phyloP scores from a whole-genome alignment of 2,888 invertebrate genomes.

The Elmis aenea region DNA sequence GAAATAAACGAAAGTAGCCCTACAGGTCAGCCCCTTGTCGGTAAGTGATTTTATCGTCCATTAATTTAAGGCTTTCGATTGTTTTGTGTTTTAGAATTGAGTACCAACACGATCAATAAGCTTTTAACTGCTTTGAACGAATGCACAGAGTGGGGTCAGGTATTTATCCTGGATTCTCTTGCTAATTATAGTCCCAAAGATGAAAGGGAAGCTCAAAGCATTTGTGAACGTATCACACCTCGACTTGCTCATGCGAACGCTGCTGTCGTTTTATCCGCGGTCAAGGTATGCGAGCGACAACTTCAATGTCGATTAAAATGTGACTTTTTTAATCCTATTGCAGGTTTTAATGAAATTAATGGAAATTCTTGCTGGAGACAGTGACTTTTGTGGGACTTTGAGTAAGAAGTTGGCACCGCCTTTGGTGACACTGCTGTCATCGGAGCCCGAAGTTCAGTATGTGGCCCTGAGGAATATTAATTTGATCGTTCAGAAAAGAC shows the following conservation, averaged over 20 bases:
- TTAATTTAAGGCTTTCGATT: not conserved
- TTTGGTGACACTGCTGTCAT: slow-evolving; percentile 91
- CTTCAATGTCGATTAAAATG: not conserved
- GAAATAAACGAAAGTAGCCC: slow-evolving; percentile 98
- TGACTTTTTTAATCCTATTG: not conserved
- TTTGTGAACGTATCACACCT: slow-evolving; percentile 96
- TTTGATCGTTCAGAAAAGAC: slow-evolving; percentile 97
- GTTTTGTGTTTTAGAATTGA: slow-evolving; percentile 70
- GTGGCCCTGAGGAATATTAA: slow-evolving; percentile 98
- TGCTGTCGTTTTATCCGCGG: slow-evolving; percentile 96
- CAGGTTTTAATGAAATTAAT: slow-evolving; percentile 93
- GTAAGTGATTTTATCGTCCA: slow-evolving; percentile 45
- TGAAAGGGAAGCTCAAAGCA: slow-evolving; percentile 96
- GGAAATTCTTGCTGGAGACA: slow-evolving; percentile 91
- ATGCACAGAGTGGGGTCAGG: slow-evolving; percentile 99
- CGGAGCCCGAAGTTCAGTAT: slow-evolving; percentile 99
- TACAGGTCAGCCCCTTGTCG: slow-evolving; percentile 88
- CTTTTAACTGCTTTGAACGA: slow-evolving; percentile 96
- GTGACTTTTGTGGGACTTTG: slow-evolving; percentile 88
- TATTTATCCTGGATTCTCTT: slow-evolving; percentile 95
- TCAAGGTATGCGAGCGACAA: slow-evolving; percentile 73
- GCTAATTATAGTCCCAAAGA: slow-evolving; percentile 97
- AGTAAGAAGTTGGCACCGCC: slow-evolving; percentile 99
- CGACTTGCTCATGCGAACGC: slow-evolving; percentile 98
- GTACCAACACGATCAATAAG: slow-evolving; percentile 96